Conservation (phyloP, 2,797 vertebrate species). For the Graptemys geographica region DNA sequence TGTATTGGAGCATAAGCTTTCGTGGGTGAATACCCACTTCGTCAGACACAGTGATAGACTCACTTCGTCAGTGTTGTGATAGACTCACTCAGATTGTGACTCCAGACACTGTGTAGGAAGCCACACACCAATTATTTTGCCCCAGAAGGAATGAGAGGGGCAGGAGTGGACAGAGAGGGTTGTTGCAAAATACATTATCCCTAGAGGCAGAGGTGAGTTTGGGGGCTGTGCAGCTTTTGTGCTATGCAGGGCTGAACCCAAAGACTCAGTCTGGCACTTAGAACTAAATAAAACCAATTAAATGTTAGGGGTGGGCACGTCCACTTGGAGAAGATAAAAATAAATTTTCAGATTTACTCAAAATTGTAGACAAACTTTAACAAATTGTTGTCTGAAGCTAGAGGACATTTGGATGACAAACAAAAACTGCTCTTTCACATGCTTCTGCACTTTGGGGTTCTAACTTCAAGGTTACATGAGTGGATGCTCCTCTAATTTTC, state of each 20-base stretch:
- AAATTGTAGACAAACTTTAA: background rate
- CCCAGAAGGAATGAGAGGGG: background rate
- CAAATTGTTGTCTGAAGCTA: background rate
- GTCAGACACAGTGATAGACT: no score
- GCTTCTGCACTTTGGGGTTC: background rate
- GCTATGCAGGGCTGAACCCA: no score
- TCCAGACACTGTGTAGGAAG: fast-evolving
- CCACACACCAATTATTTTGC: background rate
- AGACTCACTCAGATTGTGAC: background rate
- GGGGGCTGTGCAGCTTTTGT: background rate
- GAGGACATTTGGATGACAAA: background rate
- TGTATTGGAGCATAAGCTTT: no score
- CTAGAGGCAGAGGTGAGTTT: background rate
- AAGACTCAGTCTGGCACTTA: background rate
- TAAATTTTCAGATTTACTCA: background rate
- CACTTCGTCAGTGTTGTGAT: background rate
- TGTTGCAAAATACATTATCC: fast-evolving
- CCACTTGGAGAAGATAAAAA: background rate
- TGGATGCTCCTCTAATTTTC: background rate
- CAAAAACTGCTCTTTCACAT: background rate
- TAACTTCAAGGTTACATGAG: background rate
- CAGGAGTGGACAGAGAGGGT: background rate
- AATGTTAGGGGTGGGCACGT: background rate
- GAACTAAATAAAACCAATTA: background rate
- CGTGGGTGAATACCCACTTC: no score